phyloP scores from a whole-genome alignment of 2,888 invertebrate species.

The Brachyptera risi region DNA sequence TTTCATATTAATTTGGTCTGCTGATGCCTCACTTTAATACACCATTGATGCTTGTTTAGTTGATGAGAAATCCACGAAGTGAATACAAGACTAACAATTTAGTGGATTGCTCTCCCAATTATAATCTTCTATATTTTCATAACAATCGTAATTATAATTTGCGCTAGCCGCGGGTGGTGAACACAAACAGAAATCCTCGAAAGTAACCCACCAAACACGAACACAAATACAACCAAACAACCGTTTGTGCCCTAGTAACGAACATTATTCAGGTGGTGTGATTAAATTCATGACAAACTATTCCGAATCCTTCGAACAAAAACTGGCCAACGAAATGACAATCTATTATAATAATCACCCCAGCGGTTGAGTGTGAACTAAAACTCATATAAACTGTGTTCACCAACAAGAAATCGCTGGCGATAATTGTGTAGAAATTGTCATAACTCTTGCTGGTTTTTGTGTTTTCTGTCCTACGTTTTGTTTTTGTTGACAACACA shows the following conservation, averaged over 20 bases:
- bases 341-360: not conserved
- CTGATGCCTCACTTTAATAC: too few species aligned
- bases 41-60: too few species aligned
- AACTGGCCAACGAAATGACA: not conserved
- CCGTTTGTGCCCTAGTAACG: not conserved
- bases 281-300: not conserved
- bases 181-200: too few species aligned
- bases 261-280: slow-evolving; percentile 1
- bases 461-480: not conserved
- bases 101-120: too few species aligned
- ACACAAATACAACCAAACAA: not conserved
- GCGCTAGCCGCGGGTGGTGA: not conserved
- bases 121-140: too few species aligned
- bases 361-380: not conserved
- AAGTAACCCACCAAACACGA: too few species aligned
- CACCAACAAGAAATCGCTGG: not conserved
- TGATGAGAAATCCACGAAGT: not conserved
- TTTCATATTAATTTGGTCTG: too few species aligned
- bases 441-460: not conserved
- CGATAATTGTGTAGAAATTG: slow-evolving; percentile 1
- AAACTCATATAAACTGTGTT: not conserved
- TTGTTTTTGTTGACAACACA: too few species aligned
- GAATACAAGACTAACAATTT: not conserved
- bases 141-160: slow-evolving; percentile 1
- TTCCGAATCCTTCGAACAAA: not conserved